Conservation (phyloP, 2,888 invertebrate genomes). For the Uropetala carovei region DNA sequence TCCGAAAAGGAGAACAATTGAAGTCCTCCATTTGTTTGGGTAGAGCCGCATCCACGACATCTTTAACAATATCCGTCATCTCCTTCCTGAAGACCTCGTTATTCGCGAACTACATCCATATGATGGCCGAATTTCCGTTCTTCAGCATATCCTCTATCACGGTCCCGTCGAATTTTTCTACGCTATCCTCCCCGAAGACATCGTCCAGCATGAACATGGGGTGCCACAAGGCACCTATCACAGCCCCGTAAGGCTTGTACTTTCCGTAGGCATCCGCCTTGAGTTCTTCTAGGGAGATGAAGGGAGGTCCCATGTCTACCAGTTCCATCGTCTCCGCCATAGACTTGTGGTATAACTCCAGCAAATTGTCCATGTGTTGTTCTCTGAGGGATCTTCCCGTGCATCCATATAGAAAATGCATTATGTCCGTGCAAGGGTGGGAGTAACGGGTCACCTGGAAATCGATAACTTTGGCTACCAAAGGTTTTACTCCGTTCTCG, state of each 20-base stretch:
- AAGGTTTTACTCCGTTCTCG: background rate
- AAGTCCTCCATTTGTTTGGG: background rate
- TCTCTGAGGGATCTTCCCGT: background rate
- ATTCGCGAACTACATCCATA: background rate
- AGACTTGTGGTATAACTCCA: background rate
- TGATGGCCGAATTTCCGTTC: background rate
- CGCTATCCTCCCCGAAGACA: background rate
- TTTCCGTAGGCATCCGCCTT: background rate
- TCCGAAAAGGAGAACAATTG: background rate
- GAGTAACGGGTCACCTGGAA: constrained; percentile 25
- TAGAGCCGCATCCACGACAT: constrained; percentile 4
- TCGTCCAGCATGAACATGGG: constrained; percentile 41
- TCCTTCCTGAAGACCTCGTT: constrained; percentile 3
- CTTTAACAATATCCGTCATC: background rate
- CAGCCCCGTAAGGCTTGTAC: background rate
- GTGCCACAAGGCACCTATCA: background rate
- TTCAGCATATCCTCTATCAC: background rate
- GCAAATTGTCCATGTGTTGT: background rate
- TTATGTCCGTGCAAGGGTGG: constrained; percentile 26
- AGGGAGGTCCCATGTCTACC: background rate
- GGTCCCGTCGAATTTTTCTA: background rate
- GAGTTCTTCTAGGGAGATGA: constrained; percentile 1
- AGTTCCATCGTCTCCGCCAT: background rate
- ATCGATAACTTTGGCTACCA: constrained; percentile 44
- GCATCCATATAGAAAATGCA: constrained; percentile 26